A percentile compares a stretch with the other conserved stretches of the same genome.
These are phyloP conservation scores for Phocides pigmalion DNA, from an alignment of 1,140 invertebrate genomes.

Conservation along the genomic window DNA sequence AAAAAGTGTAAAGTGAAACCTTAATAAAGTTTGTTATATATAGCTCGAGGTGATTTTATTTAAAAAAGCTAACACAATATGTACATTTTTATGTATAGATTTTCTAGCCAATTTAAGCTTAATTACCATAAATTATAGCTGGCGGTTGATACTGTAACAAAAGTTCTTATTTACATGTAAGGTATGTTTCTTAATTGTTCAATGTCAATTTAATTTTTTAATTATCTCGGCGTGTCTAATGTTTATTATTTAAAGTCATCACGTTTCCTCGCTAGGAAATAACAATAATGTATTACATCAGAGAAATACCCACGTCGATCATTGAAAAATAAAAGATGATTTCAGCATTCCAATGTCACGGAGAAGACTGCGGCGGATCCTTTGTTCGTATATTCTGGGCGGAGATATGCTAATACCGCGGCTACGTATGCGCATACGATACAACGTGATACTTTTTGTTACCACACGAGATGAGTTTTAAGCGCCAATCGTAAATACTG, in stretches of 20 bases:
- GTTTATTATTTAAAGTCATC: not conserved
- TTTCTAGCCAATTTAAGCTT: no score
- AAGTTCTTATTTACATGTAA: no score
- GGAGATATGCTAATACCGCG: constrained; percentile 3
- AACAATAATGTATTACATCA: not conserved
- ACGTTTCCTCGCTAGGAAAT: not conserved
- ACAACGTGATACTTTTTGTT: constrained; percentile 2
- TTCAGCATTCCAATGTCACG: constrained; percentile 6
- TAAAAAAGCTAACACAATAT: no score
- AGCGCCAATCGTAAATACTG: not conserved
- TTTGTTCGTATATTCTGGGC: constrained; percentile 4
- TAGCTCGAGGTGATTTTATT: no score
- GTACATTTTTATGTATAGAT: no score
- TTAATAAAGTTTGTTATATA: no score
- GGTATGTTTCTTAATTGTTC: no score
- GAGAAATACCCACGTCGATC: not conserved
- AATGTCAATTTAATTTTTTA: no score
- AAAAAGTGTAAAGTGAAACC: no score
- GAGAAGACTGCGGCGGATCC: constrained; percentile 1
- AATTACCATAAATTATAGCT: no score
- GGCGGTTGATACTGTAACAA: no score
- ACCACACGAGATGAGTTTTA: not conserved
- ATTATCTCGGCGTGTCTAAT: no score
- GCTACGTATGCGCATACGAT: not conserved
- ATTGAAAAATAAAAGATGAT: constrained; percentile 5